These are phyloP conservation scores for Ceratina calcarata DNA, from an alignment of 1,140 invertebrate species.

Conservation along the genomic window DNA sequence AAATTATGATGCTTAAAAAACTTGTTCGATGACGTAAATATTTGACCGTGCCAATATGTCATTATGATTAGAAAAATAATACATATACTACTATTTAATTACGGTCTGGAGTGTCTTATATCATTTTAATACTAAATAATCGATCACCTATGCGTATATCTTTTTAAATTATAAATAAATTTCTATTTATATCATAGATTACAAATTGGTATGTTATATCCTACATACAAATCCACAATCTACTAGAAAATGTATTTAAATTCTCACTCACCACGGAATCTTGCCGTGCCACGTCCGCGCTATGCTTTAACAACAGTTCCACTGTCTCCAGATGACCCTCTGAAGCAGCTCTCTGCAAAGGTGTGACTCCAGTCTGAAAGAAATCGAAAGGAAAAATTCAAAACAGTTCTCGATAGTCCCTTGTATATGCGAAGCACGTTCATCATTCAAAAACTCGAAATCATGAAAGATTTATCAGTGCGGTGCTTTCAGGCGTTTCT, in stretches of 20 bases:
- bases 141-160: no score
- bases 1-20: no score
- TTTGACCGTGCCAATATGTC: no score
- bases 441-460: neutral
- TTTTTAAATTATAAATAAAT: no score
- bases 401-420: neutral
- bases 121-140: no score
- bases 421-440: neutral
- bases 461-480: slow-evolving; percentile 3
- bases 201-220: no score
- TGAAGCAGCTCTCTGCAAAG: slow-evolving; percentile 90
- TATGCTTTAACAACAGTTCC: slow-evolving; percentile 85
- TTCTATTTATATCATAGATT: no score
- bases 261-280: slow-evolving; percentile 85
- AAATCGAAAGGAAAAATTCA: neutral
- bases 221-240: neutral
- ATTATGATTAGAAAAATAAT: no score
- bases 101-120: no score
- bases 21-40: no score
- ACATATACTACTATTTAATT: no score
- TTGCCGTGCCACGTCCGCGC: slow-evolving; percentile 87
- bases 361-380: slow-evolving; percentile 87
- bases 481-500: neutral
- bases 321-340: slow-evolving; percentile 91
- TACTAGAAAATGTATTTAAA: neutral